phyloP scores from a whole-genome alignment of 2,113 vertebrate species.

The Microtus ochrogaster region DNA sequence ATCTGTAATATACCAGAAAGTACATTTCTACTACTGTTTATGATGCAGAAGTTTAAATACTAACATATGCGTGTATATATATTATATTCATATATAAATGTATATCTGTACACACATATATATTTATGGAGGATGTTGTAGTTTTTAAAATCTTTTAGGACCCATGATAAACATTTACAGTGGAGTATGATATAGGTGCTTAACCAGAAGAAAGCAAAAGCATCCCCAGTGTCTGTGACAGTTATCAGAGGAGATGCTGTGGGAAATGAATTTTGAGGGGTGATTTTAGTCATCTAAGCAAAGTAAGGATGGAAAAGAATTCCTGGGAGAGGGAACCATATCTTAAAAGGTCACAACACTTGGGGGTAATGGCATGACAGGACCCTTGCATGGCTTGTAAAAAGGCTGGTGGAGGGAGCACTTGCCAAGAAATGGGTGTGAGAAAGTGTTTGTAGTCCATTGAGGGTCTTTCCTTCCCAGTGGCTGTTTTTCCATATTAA shows the following conservation, averaged over 20 bases:
- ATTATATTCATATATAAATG: too few species aligned
- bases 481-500: constrained; percentile 34
- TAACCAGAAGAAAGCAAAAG: neutral
- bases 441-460: neutral
- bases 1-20: constrained; percentile 30
- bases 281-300: neutral
- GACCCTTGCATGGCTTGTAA: neutral
- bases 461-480: neutral
- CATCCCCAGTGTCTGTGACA: neutral
- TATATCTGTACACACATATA: neutral
- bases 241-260: neutral
- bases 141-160: constrained; percentile 16
- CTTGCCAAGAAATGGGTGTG: neutral
- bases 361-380: neutral
- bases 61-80: neutral
- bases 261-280: neutral
- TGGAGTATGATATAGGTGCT: neutral
- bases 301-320: neutral
- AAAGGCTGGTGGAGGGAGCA: neutral
- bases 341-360: neutral
- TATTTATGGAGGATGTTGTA: neutral
- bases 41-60: constrained; percentile 44
- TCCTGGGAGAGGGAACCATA: neutral
- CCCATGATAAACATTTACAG: neutral
- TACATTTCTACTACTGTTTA: constrained; percentile 18